These are phyloP conservation scores for Pelodiscus sinensis DNA, from an alignment of 2,113 vertebrate species.

Conservation along the genomic window DNA sequence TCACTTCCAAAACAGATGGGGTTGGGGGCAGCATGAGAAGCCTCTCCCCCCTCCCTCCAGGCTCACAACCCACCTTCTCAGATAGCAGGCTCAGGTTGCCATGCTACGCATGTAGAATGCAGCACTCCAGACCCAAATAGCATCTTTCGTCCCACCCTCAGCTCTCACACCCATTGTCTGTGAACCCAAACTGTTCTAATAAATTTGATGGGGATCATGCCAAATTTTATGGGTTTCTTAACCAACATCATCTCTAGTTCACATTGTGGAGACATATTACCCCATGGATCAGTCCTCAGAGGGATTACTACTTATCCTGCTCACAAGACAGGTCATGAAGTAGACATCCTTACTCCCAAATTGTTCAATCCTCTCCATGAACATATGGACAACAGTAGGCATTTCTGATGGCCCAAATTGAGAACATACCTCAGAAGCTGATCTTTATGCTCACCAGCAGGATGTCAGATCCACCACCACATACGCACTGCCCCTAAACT, in stretches of 20 bases:
- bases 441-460: not conserved
- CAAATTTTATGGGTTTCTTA: not conserved
- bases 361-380: not conserved
- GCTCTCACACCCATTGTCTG: not conserved
- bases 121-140: not conserved
- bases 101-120: too few species aligned
- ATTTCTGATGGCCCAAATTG: not conserved
- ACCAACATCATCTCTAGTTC: not conserved
- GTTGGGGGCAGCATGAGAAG: too few species aligned
- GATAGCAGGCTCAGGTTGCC: too few species aligned
- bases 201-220: not conserved
- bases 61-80: too few species aligned
- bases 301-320: not conserved
- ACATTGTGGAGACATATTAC: not conserved
- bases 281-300: not conserved
- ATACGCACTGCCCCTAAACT: not conserved
- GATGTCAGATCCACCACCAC: not conserved
- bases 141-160: not conserved
- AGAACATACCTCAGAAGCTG: not conserved
- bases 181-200: not conserved
- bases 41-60: too few species aligned
- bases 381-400: not conserved
- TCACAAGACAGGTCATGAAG: not conserved
- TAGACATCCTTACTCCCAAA: not conserved
- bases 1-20: not conserved